These are phyloP conservation scores for Musca vetustissima DNA, from an alignment of 1,140 invertebrate genomes.

Conservation along the genomic window DNA sequence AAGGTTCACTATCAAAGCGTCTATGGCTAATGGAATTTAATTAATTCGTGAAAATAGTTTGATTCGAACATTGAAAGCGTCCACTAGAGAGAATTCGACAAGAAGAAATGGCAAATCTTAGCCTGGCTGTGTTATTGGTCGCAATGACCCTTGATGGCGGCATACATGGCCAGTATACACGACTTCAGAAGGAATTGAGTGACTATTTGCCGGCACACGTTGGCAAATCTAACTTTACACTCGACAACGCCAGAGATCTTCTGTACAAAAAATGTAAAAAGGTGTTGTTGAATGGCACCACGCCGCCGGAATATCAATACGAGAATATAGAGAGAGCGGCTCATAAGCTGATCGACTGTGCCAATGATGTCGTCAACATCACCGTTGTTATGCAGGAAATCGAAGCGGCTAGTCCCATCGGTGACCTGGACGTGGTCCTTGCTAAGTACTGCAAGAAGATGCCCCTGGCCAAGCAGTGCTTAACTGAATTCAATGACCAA, in stretches of 20 bases:
- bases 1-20: too few species aligned
- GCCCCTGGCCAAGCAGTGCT: slow-evolving; percentile 62
- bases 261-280: slow-evolving; percentile 49
- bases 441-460: slow-evolving; percentile 66
- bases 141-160: too few species aligned
- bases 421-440: slow-evolving; percentile 67
- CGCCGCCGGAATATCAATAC: slow-evolving; percentile 31
- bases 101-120: too few species aligned
- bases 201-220: slow-evolving; percentile 7
- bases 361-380: slow-evolving; percentile 57
- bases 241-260: slow-evolving; percentile 39
- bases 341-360: slow-evolving; percentile 53
- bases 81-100: too few species aligned
- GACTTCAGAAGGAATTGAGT: neutral
- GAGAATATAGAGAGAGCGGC: slow-evolving; percentile 45
- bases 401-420: slow-evolving; percentile 61
- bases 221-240: slow-evolving; percentile 6
- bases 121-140: too few species aligned
- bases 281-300: slow-evolving; percentile 32
- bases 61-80: too few species aligned
- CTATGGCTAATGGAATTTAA: too few species aligned
- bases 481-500: slow-evolving; percentile 62
- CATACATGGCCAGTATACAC: too few species aligned
- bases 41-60: too few species aligned
- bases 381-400: slow-evolving; percentile 62